A percentile compares a stretch with the other conserved stretches of the same genome.
phyloP scores from a whole-genome alignment of 2,113 vertebrate genomes.

The Etheostoma cragini region DNA sequence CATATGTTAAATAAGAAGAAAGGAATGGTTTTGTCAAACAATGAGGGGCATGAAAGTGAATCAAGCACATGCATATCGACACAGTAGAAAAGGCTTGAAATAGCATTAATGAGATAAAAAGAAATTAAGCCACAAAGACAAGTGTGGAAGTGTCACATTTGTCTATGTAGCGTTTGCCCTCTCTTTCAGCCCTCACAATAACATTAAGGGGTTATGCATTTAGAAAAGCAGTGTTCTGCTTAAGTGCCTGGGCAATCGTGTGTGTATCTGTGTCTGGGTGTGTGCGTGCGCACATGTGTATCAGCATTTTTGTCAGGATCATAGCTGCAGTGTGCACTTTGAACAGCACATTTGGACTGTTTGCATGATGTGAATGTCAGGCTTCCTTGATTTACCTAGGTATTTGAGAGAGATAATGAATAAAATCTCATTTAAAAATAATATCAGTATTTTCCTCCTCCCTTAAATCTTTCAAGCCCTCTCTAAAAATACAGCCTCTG shows the following conservation, averaged over 20 bases:
- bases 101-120: conserved; percentile 60
- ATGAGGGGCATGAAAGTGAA: conserved; percentile 39
- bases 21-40: conserved; percentile 43
- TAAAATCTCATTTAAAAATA: conserved; percentile 65
- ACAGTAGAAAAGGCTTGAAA: conserved; percentile 42
- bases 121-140: conserved; percentile 50
- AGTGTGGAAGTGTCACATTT: conserved; percentile 57
- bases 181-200: conserved; percentile 53
- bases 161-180: conserved; percentile 57
- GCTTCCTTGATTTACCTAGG: conserved; percentile 66
- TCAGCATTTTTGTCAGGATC: conserved; percentile 47
- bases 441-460: conserved; percentile 52
- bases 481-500: conserved; percentile 59
- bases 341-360: conserved; percentile 64
- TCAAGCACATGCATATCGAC: conserved; percentile 25
- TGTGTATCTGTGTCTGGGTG: not conserved
- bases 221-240: conserved; percentile 68
- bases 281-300: conserved; percentile 1
- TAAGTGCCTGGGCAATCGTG: conserved; percentile 38
- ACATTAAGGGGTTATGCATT: conserved; percentile 66
- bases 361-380: conserved; percentile 63
- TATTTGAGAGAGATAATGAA: conserved; percentile 50
- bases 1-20: conserved; percentile 34
- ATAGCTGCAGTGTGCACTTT: conserved; percentile 35
- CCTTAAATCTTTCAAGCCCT: conserved; percentile 43